These are phyloP conservation scores for Lacerta bilineata DNA, from an alignment of 2,797 vertebrate genomes.

Conservation along the genomic window DNA sequence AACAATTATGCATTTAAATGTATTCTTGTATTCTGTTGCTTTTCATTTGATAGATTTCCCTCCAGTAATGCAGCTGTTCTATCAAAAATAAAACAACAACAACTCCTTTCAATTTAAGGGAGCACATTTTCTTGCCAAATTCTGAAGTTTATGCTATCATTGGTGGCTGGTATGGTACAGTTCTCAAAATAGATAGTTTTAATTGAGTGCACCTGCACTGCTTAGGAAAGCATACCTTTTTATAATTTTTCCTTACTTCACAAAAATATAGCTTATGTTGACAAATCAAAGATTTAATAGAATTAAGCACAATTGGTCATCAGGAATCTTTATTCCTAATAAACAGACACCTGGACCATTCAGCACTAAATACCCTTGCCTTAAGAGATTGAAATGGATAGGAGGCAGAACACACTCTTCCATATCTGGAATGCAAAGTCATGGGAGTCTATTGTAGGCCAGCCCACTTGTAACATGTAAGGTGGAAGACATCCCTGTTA, in stretches of 20 bases:
- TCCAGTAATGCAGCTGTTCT: constrained; percentile 15
- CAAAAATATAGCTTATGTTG: constrained; percentile 12
- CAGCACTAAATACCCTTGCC: not conserved
- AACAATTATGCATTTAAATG: constrained; percentile 16
- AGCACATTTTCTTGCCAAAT: constrained; percentile 33
- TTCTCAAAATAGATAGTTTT: constrained; percentile 39
- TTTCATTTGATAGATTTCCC: constrained; percentile 7
- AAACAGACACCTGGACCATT: not conserved
- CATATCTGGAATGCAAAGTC: not conserved
- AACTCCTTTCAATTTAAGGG: constrained; percentile 15
- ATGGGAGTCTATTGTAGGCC: not conserved
- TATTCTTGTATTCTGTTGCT: constrained; percentile 25
- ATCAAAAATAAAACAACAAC: not conserved
- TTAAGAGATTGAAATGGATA: not conserved
- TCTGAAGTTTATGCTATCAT: constrained; percentile 12
- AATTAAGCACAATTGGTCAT: constrained; percentile 2
- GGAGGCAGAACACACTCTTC: not conserved
- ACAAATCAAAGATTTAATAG: constrained; percentile 20
- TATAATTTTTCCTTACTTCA: not conserved
- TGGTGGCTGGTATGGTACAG: not conserved
- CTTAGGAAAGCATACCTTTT: constrained; percentile 6
- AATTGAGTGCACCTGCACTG: constrained; percentile 16
- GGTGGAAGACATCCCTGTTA: not conserved
- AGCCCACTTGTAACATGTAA: not conserved
- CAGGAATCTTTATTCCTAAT: not conserved